Conservation (phyloP, 2,888 invertebrate genomes). For the Apantesis nais region DNA sequence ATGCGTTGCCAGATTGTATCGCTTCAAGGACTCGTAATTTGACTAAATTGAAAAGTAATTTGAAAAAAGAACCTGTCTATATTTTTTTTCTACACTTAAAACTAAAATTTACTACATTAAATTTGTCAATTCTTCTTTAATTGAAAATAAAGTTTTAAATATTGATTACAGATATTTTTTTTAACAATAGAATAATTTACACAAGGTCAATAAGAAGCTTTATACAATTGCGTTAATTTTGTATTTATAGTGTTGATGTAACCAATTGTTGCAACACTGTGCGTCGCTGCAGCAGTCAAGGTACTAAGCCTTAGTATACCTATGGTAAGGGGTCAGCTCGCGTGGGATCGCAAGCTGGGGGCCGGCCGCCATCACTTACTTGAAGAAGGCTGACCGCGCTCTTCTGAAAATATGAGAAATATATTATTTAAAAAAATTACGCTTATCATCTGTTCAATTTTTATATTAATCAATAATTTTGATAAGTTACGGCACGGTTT, state of each 20-base stretch:
- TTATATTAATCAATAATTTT: too few relatives aligned
- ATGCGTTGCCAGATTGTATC: too few relatives aligned
- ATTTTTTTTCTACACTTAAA: not conserved
- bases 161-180: not conserved
- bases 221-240: not conserved
- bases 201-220: not conserved
- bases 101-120: not conserved
- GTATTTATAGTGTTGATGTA: not conserved
- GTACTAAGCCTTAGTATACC: constrained; percentile 5
- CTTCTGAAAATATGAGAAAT: constrained; percentile 53
- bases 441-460: too few relatives aligned
- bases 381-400: constrained; percentile 67
- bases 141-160: not conserved
- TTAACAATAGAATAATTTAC: not conserved
- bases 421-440: not conserved
- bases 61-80: not conserved
- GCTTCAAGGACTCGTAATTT: too few relatives aligned
- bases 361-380: constrained; percentile 69
- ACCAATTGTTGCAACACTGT: not conserved
- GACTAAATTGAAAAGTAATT: not conserved
- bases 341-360: constrained; percentile 23
- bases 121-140: not conserved
- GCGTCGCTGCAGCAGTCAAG: constrained; percentile 13
- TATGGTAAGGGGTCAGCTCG: constrained; percentile 14
- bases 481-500: too few relatives aligned